Evolutionary conservation across 2,797 vertebrate genomes (phyloP).

Genomic region (Hephaestus fuliginosus): DNA sequence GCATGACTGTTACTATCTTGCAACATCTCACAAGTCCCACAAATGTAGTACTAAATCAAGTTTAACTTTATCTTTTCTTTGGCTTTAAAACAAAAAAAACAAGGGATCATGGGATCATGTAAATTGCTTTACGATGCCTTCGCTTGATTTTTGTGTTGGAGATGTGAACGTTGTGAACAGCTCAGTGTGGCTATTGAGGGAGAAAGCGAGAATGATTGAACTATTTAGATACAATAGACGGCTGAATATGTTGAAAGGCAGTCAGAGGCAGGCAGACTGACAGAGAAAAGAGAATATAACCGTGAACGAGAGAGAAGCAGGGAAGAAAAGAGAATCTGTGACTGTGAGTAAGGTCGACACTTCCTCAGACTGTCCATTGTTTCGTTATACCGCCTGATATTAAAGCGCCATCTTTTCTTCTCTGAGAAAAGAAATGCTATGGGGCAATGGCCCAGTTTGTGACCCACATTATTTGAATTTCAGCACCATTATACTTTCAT

Average conservation of each 20-base stretch:
- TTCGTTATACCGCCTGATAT: slow-evolving; percentile 83
- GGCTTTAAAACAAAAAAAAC: neutral
- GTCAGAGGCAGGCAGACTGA: slow-evolving; percentile 6
- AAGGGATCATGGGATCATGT: neutral
- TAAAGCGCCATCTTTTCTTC: slow-evolving; percentile 88
- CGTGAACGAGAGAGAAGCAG: slow-evolving; percentile 17
- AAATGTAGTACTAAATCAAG: neutral
- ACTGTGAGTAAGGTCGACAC: slow-evolving; percentile 37
- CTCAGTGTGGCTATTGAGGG: neutral
- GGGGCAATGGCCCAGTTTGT: slow-evolving; percentile 81
- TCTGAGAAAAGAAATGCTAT: slow-evolving; percentile 59
- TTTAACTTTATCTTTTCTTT: neutral
- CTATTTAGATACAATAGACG: slow-evolving; percentile 21
- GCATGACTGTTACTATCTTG: neutral
- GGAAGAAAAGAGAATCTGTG: slow-evolving; percentile 41
- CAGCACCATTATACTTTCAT: slow-evolving; percentile 76
- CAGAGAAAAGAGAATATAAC: slow-evolving; percentile 30
- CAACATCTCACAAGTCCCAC: neutral
- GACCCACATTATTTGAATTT: slow-evolving; percentile 83
- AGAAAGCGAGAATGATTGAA: neutral
- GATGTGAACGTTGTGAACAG: neutral
- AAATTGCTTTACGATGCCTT: neutral
- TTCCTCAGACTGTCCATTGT: slow-evolving; percentile 61
- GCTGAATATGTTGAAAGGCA: slow-evolving; percentile 25
- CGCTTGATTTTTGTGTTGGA: neutral